phyloP scores from a whole-genome alignment of 2,797 vertebrate genomes.

The Chelon labrosus region DNA sequence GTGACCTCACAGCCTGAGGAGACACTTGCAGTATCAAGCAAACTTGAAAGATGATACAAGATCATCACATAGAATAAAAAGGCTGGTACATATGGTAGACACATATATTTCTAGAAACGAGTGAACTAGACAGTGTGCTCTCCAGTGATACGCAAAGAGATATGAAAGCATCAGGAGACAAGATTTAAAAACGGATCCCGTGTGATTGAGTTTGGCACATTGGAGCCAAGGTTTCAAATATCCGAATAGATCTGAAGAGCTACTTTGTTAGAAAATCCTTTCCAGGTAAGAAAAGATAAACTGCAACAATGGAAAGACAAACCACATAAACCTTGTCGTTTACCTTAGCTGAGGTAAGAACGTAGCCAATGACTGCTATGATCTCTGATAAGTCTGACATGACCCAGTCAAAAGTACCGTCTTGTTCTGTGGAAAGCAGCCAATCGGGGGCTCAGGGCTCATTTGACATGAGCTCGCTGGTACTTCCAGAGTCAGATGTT shows the following conservation, averaged over 20 bases:
- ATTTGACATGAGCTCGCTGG: constrained; percentile 1
- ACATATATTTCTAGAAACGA: constrained; percentile 8
- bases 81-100: constrained; percentile 2
- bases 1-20: not conserved
- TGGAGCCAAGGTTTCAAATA: constrained; percentile 58
- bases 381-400: not conserved
- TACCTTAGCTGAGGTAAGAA: constrained; percentile 15
- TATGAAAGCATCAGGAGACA: constrained; percentile 19
- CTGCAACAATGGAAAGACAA: constrained; percentile 45
- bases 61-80: constrained; percentile 14
- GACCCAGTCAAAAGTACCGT: constrained; percentile 58
- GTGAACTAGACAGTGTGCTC: constrained; percentile 6
- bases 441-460: constrained; percentile 20
- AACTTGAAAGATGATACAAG: constrained; percentile 6
- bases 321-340: constrained; percentile 36
- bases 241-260: constrained; percentile 32
- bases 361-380: not conserved
- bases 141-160: constrained; percentile 20
- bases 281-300: constrained; percentile 63
- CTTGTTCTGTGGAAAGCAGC: constrained; percentile 8
- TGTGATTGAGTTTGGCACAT: constrained; percentile 72
- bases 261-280: constrained; percentile 31
- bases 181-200: constrained; percentile 34
- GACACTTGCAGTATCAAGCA: too few relatives aligned
- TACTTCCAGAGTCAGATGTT: constrained; percentile 4